Evolutionary conservation across 2,797 vertebrate genomes (phyloP), one percentile per base, ranked within the genome.

Genomic region (Scleropages formosus): DNA sequence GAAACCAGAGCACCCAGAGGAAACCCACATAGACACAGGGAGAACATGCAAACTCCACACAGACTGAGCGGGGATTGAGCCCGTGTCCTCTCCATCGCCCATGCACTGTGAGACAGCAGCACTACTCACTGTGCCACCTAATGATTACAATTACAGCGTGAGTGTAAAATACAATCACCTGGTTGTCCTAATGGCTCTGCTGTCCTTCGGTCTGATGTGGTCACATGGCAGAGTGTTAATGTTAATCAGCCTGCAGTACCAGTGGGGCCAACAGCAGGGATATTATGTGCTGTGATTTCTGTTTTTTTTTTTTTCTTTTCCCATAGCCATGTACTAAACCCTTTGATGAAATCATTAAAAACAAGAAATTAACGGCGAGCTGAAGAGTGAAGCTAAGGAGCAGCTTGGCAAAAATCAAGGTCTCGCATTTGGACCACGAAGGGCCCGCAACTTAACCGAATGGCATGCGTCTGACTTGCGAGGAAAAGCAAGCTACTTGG

Each of bases 401-500:
- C 6, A 39, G 31, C 6, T 39, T 2, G 6, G 31, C 2, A 39
- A 39, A n/a, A 39, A 39, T 39, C 31, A 39, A 31, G 51, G 12
- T n/a, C 53, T 18, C 12, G n/a, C 18, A 3, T 13, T n/a, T 11
- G 10, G n/a, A 11, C 12, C 12, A 13, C 72, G 26, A 26, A 46
- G 15, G 31, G 53, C 12, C 69, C 31, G 53, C 20, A 53, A 56
- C 9, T 4, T 44, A 16, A 47, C 24, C 44, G 24, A 4, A 46
- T 20, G 39, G 51, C 31, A 15, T 20, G 4, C 51, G 16, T 27
- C 8, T 53, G 8, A 10, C 47, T 22, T 24, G 69, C 78, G 69
- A 75, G 63, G 26, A 75, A 79, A 78, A 13, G 9, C 64, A 66
- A 58, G 64, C 9, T 46, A 66, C 51, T 74, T 77, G 53, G 51